phyloP scores from a whole-genome alignment of 2,113 vertebrate genomes.

The Amia ocellicauda region DNA sequence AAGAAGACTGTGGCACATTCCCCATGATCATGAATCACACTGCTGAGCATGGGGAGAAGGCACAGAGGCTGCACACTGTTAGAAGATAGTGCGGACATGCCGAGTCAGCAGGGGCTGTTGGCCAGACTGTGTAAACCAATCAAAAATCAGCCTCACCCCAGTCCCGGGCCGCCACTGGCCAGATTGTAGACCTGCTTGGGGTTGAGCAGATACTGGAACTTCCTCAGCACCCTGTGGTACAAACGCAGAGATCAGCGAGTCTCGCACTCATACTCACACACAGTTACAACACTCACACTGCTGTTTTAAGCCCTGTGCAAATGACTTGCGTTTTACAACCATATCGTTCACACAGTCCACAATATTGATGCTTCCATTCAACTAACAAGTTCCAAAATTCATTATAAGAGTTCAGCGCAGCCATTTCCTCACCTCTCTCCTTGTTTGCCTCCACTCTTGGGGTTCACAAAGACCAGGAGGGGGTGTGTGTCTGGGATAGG shows the following conservation, averaged over 20 bases:
- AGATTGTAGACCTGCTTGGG: conserved; percentile 88
- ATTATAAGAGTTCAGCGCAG: background rate
- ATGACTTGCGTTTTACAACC: too few relatives aligned
- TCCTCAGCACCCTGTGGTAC: conserved; percentile 75
- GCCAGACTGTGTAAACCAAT: too few relatives aligned
- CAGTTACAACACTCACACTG: background rate
- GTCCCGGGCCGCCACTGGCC: conserved; percentile 72
- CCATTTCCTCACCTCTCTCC: conserved; percentile 70
- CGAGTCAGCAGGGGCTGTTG: too few relatives aligned
- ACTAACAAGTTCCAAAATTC: too few relatives aligned
- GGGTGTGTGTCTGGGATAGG: conserved; percentile 74
- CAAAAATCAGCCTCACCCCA: conserved; percentile 65
- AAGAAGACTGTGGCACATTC: too few relatives aligned
- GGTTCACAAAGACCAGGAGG: conserved; percentile 87
- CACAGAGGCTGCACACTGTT: too few relatives aligned
- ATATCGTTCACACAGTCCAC: too few relatives aligned
- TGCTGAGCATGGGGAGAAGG: too few relatives aligned
- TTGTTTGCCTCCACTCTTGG: conserved; percentile 90
- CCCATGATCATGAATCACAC: too few relatives aligned
- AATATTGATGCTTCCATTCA: too few relatives aligned
- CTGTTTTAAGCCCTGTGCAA: too few relatives aligned
- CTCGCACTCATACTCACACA: conserved; percentile 24
- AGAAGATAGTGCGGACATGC: too few relatives aligned
- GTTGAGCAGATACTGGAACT: conserved; percentile 86
- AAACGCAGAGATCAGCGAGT: background rate